Conservation (phyloP, 37 sponge, comb jelly and placozoan species). For the Halichondria panicea region DNA sequence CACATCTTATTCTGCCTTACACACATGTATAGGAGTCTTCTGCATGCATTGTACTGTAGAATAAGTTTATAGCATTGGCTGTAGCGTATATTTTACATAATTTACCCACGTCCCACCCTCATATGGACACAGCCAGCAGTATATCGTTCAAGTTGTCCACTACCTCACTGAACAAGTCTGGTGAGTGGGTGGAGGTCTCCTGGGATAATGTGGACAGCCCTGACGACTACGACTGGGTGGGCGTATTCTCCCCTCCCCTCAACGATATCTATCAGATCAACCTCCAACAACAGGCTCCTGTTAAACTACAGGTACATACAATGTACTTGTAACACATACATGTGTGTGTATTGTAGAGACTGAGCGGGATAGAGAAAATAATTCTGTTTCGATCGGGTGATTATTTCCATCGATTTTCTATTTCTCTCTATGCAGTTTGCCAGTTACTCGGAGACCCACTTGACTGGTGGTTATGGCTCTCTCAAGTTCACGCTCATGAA, state of each 20-base stretch:
- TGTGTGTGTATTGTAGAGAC: too few species aligned
- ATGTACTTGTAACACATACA: background rate
- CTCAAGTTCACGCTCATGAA: conserved; percentile 51
- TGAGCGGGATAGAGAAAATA: background rate
- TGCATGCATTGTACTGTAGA: too few species aligned
- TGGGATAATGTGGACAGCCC: conserved; percentile 43
- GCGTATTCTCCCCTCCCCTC: conserved; percentile 64
- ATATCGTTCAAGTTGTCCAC: background rate
- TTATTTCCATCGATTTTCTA: background rate
- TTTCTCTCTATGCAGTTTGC: conserved; percentile 26
- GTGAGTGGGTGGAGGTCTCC: conserved; percentile 59
- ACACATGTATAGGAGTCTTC: too few species aligned
- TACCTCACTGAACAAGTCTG: conserved; percentile 12
- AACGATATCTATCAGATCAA: conserved; percentile 36
- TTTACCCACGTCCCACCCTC: too few species aligned
- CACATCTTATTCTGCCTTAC: too few species aligned
- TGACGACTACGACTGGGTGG: conserved; percentile 51
- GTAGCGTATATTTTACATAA: too few species aligned
- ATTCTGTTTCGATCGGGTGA: background rate
- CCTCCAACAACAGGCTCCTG: conserved; percentile 42
- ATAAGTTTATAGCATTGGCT: too few species aligned
- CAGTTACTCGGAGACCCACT: conserved; percentile 19
- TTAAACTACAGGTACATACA: conserved; percentile 42
- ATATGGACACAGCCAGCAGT: background rate
- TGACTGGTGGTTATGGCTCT: conserved; percentile 35